Conservation (phyloP, 2,888 invertebrate species). For the Nyleta sp. region DNA sequence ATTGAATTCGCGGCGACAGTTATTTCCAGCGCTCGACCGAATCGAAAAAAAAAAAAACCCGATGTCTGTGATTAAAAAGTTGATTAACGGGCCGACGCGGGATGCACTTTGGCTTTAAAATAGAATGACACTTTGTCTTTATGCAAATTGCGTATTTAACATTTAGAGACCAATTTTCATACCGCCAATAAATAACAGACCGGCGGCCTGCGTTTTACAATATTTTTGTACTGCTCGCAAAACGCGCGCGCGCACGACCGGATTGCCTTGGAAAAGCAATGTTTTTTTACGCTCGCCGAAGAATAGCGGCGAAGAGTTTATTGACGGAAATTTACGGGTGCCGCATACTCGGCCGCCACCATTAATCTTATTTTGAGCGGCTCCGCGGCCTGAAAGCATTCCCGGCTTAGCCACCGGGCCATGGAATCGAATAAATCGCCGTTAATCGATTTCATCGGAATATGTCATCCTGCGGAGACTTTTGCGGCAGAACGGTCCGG, state of each 20-base stretch:
- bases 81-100: not conserved
- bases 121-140: conserved; percentile 37
- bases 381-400: too few relatives aligned
- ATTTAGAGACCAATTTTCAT: conserved; percentile 50
- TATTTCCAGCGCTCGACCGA: too few relatives aligned
- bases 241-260: too few relatives aligned
- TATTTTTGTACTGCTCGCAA: conserved; percentile 41
- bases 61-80: not conserved
- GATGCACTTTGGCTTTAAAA: conserved; percentile 11
- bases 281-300: conserved; percentile 36
- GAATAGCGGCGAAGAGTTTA: conserved; percentile 52
- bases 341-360: conserved; percentile 12
- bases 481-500: too few relatives aligned
- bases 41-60: not conserved
- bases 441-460: too few relatives aligned
- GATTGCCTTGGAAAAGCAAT: conserved; percentile 56
- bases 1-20: too few relatives aligned
- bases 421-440: conserved; percentile 11
- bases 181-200: conserved; percentile 40
- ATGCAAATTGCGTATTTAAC: conserved; percentile 49
- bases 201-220: conserved; percentile 46
- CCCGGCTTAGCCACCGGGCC: too few relatives aligned
- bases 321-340: conserved; percentile 49
- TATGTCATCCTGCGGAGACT: too few relatives aligned
- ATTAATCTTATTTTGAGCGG: too few relatives aligned